These are phyloP conservation scores for Tapirus terrestris DNA, from an alignment of 2,113 vertebrate genomes.

Conservation along the genomic window DNA sequence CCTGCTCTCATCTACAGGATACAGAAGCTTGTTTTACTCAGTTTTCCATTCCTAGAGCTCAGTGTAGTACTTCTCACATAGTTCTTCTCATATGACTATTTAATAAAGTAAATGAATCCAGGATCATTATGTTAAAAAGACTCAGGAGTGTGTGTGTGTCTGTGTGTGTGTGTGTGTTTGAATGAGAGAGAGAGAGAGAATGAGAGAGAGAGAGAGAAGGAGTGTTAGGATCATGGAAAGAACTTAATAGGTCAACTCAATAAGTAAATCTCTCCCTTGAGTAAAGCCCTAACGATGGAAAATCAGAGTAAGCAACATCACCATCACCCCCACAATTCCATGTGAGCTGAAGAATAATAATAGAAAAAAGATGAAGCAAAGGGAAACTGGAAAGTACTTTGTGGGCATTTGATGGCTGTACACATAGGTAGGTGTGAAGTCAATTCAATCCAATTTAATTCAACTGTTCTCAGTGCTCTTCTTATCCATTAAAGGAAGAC, in stretches of 20 bases:
- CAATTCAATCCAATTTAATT: neutral
- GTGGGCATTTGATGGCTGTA: neutral
- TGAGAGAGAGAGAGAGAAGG: neutral
- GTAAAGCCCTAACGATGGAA: neutral
- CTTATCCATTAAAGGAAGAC: neutral
- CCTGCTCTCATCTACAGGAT: neutral
- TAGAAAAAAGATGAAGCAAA: neutral
- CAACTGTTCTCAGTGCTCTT: neutral
- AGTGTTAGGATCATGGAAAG: neutral
- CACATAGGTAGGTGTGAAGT: neutral
- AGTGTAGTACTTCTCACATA: neutral
- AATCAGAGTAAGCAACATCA: neutral
- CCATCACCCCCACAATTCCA: neutral
- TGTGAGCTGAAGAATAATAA: neutral
- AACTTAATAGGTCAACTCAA: neutral
- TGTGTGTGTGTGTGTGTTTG: neutral
- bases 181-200: no score
- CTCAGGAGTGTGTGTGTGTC: neutral
- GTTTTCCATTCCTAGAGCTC: neutral
- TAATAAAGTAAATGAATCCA: neutral
- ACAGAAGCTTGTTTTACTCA: neutral
- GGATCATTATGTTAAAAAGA: neutral
- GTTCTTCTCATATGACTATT: neutral
- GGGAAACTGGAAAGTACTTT: neutral
- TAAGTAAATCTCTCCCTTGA: neutral